Conservation (phyloP, 2,113 vertebrate species). For the Prionailurus viverrinus region DNA sequence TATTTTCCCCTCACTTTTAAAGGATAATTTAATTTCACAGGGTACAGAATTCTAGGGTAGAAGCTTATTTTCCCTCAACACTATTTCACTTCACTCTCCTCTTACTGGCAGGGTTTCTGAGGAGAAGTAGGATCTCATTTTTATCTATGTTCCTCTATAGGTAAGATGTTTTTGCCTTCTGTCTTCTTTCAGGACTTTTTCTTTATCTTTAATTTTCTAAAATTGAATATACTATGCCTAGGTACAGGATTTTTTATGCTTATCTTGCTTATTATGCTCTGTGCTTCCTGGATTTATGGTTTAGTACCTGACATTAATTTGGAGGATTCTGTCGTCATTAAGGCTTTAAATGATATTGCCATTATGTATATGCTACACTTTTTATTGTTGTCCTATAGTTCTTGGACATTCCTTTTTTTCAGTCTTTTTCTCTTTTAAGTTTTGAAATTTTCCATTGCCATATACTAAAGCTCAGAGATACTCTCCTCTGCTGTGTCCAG, state of each 20-base stretch:
- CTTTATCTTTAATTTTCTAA: neutral
- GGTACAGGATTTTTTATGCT: neutral
- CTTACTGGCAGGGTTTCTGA: neutral
- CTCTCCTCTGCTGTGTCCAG: neutral
- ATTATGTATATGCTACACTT: neutral
- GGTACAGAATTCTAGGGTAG: neutral
- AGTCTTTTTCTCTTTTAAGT: neutral
- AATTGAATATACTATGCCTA: neutral
- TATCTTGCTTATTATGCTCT: neutral
- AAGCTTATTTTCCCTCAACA: slow-evolving; percentile 26
- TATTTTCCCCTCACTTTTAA: neutral
- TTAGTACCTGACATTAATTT: neutral
- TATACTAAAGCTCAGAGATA: neutral
- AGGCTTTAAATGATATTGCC: neutral
- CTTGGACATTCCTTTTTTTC: neutral
- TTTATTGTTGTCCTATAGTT: neutral
- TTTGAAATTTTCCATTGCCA: neutral
- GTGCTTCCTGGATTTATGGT: neutral
- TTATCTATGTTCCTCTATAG: neutral
- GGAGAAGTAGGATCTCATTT: neutral
- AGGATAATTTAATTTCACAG: slow-evolving; percentile 21
- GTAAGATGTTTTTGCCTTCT: neutral
- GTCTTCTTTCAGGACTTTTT: neutral
- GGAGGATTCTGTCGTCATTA: neutral
- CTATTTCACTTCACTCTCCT: neutral